A percentile compares a stretch with the other conserved stretches of the same genome.
Conservation (phyloP, 2,113 vertebrate species). For the Oriolus oriolus region DNA sequence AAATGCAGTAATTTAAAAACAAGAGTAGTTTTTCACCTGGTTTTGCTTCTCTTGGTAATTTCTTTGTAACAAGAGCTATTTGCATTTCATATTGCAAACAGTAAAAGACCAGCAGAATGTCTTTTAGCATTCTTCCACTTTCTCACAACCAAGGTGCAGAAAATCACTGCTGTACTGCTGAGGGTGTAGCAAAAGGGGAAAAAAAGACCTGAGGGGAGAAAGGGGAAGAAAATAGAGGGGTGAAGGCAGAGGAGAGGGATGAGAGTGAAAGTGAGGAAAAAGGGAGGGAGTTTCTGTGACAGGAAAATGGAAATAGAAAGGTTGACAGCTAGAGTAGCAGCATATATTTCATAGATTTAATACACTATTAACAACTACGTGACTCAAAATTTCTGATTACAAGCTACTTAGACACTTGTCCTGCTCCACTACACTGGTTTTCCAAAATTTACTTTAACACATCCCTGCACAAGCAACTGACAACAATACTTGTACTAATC, state of each 20-base stretch:
- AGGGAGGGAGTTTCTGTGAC: not conserved
- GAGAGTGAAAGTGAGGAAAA: not conserved
- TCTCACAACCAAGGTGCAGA: not conserved
- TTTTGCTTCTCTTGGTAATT: not conserved
- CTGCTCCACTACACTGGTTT: not conserved
- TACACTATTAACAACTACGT: rapidly evolving
- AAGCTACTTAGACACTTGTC: not conserved
- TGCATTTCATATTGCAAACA: not conserved
- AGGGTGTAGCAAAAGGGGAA: not conserved
- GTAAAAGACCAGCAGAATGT: not conserved
- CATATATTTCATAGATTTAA: not conserved
- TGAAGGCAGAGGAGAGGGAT: not conserved
- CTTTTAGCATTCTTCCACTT: not conserved
- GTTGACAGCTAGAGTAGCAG: not conserved
- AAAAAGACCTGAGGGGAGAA: not conserved
- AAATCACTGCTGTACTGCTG: not conserved
- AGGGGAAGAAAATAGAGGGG: not conserved
- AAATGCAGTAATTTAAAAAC: not conserved
- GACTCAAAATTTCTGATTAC: not conserved
- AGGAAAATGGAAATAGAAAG: not conserved
- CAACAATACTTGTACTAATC: not conserved
- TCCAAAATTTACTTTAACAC: not conserved
- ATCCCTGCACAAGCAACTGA: not conserved
- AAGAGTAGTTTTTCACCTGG: not conserved
- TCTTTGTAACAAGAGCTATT: not conserved